A percentile compares a stretch with the other conserved stretches of the same genome.
These are phyloP conservation scores for Acronicta aceris DNA, from an alignment of 2,888 invertebrate genomes.

Conservation along the genomic window DNA sequence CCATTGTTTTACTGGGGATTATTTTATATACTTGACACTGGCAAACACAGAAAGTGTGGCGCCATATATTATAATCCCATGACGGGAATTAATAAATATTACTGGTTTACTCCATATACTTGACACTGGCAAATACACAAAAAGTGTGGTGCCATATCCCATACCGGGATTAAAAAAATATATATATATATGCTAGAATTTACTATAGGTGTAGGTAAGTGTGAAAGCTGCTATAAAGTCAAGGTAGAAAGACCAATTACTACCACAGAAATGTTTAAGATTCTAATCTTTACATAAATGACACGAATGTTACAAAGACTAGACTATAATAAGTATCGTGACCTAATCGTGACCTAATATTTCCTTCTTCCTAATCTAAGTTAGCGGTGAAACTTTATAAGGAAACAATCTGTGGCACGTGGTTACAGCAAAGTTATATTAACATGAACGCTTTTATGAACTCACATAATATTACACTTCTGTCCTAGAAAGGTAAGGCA, in stretches of 20 bases:
- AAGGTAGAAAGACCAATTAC: conserved; percentile 17
- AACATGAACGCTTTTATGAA: background rate
- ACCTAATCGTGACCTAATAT: background rate
- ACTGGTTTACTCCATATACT: no score
- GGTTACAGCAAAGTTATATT: conserved; percentile 1
- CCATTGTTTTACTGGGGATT: no score
- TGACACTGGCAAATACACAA: no score
- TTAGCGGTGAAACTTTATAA: conserved; percentile 17
- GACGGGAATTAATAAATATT: no score
- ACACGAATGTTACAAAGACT: conserved; percentile 31
- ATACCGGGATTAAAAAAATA: no score
- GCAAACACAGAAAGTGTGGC: no score
- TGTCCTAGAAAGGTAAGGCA: no score
- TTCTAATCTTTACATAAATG: conserved; percentile 38
- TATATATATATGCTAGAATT: no score
- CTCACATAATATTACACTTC: background rate
- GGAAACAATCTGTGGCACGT: conserved; percentile 13
- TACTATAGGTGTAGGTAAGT: background rate
- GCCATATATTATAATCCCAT: no score
- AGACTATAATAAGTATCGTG: conserved; percentile 30
- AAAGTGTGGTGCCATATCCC: no score
- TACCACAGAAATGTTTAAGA: conserved; percentile 20
- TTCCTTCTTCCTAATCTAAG: conserved; percentile 25
- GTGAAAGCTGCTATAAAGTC: conserved; percentile 5
- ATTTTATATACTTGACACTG: no score